Conservation (phyloP, 2,797 vertebrate species). For the Heliangelus exortis region DNA sequence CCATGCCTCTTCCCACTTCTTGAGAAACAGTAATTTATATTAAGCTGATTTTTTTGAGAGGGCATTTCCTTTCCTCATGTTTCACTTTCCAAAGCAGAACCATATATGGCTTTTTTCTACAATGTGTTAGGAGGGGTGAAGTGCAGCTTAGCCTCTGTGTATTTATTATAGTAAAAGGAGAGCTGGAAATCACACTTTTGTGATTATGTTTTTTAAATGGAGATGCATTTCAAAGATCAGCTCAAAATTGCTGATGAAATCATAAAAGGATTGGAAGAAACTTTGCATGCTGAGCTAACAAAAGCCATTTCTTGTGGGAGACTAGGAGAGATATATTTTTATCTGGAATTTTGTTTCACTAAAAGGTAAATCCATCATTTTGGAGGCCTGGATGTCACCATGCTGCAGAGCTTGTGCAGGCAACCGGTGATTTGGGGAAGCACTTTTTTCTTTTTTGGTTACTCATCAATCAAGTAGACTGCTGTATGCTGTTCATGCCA, state of each 20-base stretch:
- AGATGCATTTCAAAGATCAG: background rate
- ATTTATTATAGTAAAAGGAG: background rate
- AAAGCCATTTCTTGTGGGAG: conserved; percentile 33
- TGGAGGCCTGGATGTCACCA: conserved; percentile 43
- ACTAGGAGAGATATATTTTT: conserved; percentile 52
- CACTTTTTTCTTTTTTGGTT: conserved; percentile 40
- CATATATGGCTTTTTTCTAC: background rate
- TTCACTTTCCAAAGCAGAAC: conserved; percentile 23
- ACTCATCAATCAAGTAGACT: conserved; percentile 66
- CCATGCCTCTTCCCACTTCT: background rate
- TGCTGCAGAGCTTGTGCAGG: conserved; percentile 8
- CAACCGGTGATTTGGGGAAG: conserved; percentile 25
- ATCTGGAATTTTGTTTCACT: conserved; percentile 62
- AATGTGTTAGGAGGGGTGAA: background rate
- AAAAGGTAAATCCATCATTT: conserved; percentile 70
- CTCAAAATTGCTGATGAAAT: conserved; percentile 39
- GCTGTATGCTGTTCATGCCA: conserved; percentile 37
- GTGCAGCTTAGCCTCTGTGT: background rate
- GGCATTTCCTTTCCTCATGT: background rate
- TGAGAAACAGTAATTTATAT: conserved; percentile 21
- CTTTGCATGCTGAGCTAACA: conserved; percentile 30
- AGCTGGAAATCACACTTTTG: background rate
- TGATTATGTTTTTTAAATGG: background rate
- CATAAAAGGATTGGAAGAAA: background rate
- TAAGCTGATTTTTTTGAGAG: background rate